Conservation (phyloP, 2,797 vertebrate species). For the Tauraco hartlaubi region DNA sequence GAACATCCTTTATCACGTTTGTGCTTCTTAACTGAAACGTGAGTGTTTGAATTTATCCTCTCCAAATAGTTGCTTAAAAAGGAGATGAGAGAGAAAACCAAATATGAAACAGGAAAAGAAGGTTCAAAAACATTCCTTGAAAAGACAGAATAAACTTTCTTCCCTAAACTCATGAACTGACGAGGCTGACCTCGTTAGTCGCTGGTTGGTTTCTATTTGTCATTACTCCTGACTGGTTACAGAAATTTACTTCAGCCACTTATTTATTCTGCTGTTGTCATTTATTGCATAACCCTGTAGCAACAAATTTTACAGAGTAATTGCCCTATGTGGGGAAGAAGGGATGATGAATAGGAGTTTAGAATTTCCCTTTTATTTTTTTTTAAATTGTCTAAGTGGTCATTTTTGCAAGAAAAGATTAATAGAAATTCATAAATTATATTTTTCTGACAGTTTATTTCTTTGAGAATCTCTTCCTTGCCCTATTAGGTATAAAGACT, state of each 20-base stretch:
- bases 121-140: neutral
- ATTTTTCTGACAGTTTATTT: neutral
- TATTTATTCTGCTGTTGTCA: neutral
- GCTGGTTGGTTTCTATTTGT: neutral
- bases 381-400: neutral
- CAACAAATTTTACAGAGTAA: neutral
- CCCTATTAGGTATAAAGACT: neutral
- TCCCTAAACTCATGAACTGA: neutral
- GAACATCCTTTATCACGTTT: neutral
- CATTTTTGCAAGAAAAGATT: neutral
- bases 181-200: neutral
- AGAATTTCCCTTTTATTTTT: neutral
- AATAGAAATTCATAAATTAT: neutral
- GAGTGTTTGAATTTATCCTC: neutral
- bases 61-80: neutral
- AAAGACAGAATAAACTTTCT: neutral
- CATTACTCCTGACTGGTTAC: neutral
- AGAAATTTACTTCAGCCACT: neutral
- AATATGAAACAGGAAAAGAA: neutral
- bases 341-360: neutral
- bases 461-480: neutral
- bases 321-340: neutral
- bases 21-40: neutral
- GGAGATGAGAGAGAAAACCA: neutral
- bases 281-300: neutral